These are phyloP conservation scores for Orthosia cruda DNA, from an alignment of 2,888 invertebrate species.

Conservation along the genomic window DNA sequence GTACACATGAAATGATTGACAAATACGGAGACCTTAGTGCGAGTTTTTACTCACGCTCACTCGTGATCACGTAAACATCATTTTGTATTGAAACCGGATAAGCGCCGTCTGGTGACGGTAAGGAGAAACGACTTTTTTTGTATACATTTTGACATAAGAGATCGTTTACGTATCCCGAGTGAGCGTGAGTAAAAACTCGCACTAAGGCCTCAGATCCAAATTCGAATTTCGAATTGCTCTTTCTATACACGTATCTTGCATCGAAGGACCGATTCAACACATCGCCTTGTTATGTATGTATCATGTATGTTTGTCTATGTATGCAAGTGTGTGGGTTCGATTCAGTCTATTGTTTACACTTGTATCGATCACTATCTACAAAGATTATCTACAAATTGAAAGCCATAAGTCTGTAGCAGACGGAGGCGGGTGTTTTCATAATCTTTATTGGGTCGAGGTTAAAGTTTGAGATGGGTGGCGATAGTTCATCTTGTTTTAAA, in stretches of 20 bases:
- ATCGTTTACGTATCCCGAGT: too few relatives aligned
- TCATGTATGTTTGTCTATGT: too few relatives aligned
- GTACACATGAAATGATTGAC: background rate
- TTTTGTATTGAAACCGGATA: too few relatives aligned
- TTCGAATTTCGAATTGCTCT: constrained; percentile 27
- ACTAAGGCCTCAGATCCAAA: background rate
- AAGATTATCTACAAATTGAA: constrained; percentile 70
- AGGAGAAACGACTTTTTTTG: too few relatives aligned
- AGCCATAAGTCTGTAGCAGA: constrained; percentile 61
- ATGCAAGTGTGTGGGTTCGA: constrained; percentile 32
- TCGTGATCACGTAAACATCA: too few relatives aligned
- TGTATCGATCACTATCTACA: constrained; percentile 62
- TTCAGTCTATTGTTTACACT: constrained; percentile 68
- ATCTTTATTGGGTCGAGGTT: constrained; percentile 65
- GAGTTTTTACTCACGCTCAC: too few relatives aligned
- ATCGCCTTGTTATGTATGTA: background rate
- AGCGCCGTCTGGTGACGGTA: too few relatives aligned
- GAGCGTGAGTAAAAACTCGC: too few relatives aligned
- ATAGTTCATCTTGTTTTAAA: constrained; percentile 51
- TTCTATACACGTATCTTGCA: constrained; percentile 24
- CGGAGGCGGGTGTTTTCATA: constrained; percentile 63
- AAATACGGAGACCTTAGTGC: too few relatives aligned
- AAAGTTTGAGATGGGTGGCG: constrained; percentile 52
- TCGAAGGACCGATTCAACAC: constrained; percentile 35
- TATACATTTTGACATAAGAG: too few relatives aligned